phyloP scores from a whole-genome alignment of 35 echinoderm and acorn worm species.

The Patiria miniata region DNA sequence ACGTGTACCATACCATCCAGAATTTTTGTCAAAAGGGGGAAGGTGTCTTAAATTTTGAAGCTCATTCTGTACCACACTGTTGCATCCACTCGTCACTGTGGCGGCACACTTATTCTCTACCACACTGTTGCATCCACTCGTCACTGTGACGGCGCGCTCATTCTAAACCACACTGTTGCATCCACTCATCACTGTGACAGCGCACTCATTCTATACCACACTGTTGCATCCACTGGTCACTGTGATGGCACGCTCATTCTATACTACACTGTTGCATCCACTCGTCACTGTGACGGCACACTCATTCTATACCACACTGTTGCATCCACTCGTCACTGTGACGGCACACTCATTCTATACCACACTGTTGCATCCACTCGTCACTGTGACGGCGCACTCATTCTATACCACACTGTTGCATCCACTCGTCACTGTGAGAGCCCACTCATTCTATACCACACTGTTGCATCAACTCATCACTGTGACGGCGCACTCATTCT shows the following conservation, averaged over 20 bases:
- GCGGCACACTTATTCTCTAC: neutral
- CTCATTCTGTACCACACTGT: no score
- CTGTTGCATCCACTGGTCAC: neutral
- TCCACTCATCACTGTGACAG: neutral
- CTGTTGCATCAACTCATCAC: no score
- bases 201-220: neutral
- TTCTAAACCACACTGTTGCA: neutral
- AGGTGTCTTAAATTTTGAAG: no score
- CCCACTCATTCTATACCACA: no score
- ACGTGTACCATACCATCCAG: no score
- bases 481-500: no score
- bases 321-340: neutral
- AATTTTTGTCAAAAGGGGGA: no score
- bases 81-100: neutral
- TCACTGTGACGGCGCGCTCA: neutral
- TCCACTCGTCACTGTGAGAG: no score
- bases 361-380: neutral
- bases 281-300: neutral
- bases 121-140: neutral
- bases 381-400: neutral
- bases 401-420: no score
- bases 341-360: neutral
- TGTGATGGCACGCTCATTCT: neutral
- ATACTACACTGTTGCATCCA: neutral
- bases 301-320: neutral